Base-by-base conservation (phyloP, 1,140 invertebrate species). In the Drosophila parvula region DNA sequence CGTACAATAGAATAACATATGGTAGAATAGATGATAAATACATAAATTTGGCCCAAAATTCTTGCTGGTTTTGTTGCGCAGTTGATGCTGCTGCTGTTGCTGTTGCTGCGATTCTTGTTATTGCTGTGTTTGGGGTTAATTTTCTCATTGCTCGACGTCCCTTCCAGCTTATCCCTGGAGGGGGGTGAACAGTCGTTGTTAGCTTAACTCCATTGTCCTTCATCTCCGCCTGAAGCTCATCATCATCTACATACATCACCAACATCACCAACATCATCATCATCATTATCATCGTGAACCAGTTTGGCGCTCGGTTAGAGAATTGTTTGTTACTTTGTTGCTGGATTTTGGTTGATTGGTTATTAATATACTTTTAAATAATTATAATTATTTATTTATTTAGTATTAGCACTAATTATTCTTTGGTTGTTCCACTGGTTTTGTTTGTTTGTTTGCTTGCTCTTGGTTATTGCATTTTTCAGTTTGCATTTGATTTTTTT, bases 391-490 rank as follows among this genome's bases (percentile, higher is more conserved):
- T 81, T 83, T 81, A 78, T 71, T 77, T 78, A 83, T 81, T 80
- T 79, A 78, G 74, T 85, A 90, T 89, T 91, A 90, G 90, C 90
- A 90, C 84, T 91, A 91, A 90, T 83, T 84, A 90, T 90, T 91
- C 90, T 92, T 91, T 91, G 91, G 91, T 91, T 91, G 83, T 78
- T 91, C 85, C 85, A 91, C 91, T 91, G 91, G 90, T 91, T 92
- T 79, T 81, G 82, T 86, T 90, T 69, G 81, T 75, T 75, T 57
- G 45, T 76, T 74, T 85, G 53, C 77, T 74, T 48, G 80, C 73
- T 84, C 75, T 84, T 91, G 69, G 68, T 85, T 84, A 78, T 84
- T 76, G 71, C 60, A 65, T 69, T 68, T 53, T 14, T 14, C 5
- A n/a, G 5, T 27, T 36, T 38, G 11, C 18, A 14, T 22, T 53